Base-by-base conservation (phyloP, 2,888 invertebrate species). In the Leptopilina myrica region DNA sequence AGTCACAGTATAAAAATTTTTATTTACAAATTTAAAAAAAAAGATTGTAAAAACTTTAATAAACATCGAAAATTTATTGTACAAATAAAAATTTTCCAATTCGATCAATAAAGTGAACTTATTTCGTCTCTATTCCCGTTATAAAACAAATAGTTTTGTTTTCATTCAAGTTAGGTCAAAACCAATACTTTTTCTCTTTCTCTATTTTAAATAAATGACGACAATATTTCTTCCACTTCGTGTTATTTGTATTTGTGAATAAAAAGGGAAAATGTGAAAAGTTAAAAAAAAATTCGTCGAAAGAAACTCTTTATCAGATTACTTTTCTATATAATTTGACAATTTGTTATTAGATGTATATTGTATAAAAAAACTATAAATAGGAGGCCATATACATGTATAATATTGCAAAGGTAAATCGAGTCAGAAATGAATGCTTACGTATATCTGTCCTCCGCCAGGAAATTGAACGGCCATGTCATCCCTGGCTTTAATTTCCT, bases 361-460 rank as follows among this genome's bases (percentile, higher is more conserved):
- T 33, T 33, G 33, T 33, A 73, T 49, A 49, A 11, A 49, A 9
- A 73, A 14, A 40, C 14, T n/a, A 9, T n/a, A n/a, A n/a, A 14
- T 12, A 33, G 26, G 53, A 69, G 26, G 33, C 20, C 11, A 26
- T 65, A 66, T 43, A 49, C 7, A 40, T 59, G 12, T 49, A 40
- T 64, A 66, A 46, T 53, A 59, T 46, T 59, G 12, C 64, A 69
- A 43, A 40, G 46, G 67, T 73, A 73, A 56, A 26, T 56, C 53
- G 14, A 56, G 33, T 40, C 7, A 67, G 43, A 76, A 53, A 76
- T 64, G 62, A 75, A 80, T 88, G 92, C 92, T 93, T 92, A 93
- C 95, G 93, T 92, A 93, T 87, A 98, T 95, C 93, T 97, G 98
- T 0, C 98, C 98, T 89, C 96, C 96, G 67, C 98, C 98, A 0